phyloP scores from a whole-genome alignment of 1,140 invertebrate genomes.

The Tetragnatha versicolor region DNA sequence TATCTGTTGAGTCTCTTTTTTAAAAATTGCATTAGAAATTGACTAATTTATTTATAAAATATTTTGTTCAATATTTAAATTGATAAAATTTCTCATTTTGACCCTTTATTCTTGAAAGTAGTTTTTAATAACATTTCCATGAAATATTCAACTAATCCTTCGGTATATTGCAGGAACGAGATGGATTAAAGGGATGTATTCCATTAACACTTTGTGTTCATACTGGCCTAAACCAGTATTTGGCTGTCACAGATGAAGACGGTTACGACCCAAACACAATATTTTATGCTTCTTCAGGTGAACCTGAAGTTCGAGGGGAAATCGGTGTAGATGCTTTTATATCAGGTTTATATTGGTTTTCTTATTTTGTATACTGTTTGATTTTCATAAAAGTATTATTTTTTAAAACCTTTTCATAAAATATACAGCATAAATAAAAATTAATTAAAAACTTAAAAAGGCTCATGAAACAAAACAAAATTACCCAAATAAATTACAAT shows the following conservation, averaged over 20 bases:
- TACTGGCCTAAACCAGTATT: slow-evolving; percentile 55
- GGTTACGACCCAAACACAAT: slow-evolving; percentile 56
- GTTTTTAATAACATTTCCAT: too few relatives aligned
- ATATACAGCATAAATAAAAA: too few relatives aligned
- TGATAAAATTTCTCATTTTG: too few relatives aligned
- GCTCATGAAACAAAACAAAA: too few relatives aligned
- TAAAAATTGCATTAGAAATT: neutral
- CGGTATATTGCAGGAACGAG: slow-evolving; percentile 34
- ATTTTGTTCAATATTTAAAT: too few relatives aligned
- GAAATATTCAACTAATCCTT: too few relatives aligned
- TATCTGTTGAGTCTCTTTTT: neutral
- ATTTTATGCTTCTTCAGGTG: slow-evolving; percentile 55
- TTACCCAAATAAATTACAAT: too few relatives aligned
- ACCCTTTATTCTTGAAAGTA: too few relatives aligned
- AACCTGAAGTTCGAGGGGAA: neutral
- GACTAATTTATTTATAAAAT: too few relatives aligned
- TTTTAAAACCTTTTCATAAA: too few relatives aligned
- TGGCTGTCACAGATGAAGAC: slow-evolving; percentile 53
- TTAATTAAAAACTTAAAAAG: too few relatives aligned
- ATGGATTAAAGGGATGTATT: slow-evolving; percentile 51
- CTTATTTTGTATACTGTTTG: neutral
- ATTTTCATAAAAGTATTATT: neutral
- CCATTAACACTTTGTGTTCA: slow-evolving; percentile 57
- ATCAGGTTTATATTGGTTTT: too few relatives aligned
- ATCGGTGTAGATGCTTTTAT: slow-evolving; percentile 41